These are phyloP conservation scores for Caretta caretta DNA, from an alignment of 2,113 vertebrate genomes.

Conservation along the genomic window DNA sequence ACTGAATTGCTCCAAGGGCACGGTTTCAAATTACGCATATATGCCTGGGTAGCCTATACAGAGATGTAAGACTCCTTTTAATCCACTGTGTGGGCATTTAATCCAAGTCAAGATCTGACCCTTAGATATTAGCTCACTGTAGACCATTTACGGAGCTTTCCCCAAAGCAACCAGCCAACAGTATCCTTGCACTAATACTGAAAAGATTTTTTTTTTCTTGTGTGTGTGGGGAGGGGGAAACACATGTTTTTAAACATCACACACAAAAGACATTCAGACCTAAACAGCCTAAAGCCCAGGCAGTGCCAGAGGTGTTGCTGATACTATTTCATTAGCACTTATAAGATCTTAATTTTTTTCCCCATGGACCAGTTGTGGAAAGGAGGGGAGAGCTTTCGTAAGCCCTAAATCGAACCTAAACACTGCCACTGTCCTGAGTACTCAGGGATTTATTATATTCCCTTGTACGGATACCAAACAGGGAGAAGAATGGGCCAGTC, in stretches of 20 bases:
- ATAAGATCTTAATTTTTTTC: neutral
- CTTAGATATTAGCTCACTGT: neutral
- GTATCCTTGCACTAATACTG: neutral
- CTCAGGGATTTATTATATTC: neutral
- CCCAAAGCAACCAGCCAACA: neutral
- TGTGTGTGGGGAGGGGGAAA: neutral
- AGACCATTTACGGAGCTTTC: neutral
- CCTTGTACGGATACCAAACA: neutral
- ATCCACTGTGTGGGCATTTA: accelerated
- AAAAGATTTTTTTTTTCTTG: neutral
- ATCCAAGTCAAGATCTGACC: neutral
- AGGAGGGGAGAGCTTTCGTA: neutral
- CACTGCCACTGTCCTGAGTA: neutral
- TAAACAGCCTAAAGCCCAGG: neutral
- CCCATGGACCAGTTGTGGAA: neutral
- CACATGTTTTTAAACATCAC: neutral
- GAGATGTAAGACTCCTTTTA: neutral
- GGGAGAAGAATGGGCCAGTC: neutral
- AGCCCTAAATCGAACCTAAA: neutral
- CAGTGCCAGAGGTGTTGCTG: neutral
- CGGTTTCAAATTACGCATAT: accelerated
- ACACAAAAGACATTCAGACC: neutral
- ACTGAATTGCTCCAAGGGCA: neutral
- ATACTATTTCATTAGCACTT: accelerated
- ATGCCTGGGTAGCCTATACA: neutral